Conservation (phyloP, 2,888 invertebrate species). For the Synergus gifuensis region DNA sequence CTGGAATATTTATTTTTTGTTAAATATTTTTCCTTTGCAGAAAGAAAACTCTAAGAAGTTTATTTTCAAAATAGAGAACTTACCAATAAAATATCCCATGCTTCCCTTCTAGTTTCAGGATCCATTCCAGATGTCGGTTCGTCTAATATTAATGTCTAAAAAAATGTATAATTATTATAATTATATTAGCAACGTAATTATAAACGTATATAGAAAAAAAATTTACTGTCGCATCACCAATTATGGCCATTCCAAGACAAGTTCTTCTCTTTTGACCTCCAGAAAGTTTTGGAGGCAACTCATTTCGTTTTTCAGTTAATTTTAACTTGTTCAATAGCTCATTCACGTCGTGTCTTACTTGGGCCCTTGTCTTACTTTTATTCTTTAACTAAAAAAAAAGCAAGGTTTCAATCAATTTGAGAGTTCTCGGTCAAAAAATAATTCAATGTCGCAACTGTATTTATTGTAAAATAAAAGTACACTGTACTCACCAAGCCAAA, state of each 20-base stretch:
- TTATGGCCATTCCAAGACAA: conserved; percentile 90
- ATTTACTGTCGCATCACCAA: conserved; percentile 84
- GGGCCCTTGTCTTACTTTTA: conserved; percentile 68
- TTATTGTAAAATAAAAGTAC: background rate
- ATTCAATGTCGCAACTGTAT: background rate
- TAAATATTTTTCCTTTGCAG: background rate
- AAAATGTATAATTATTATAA: conserved; percentile 41
- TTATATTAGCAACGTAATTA: conserved; percentile 41
- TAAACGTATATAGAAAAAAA: conserved; percentile 29
- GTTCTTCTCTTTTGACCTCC: conserved; percentile 95
- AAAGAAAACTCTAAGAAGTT: too few species aligned
- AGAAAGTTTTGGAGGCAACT: conserved; percentile 84
- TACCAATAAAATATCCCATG: conserved; percentile 91
- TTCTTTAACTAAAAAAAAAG: conserved; percentile 82
- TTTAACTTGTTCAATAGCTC: conserved; percentile 82
- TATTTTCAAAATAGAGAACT: background rate
- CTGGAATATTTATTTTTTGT: conserved; percentile 68
- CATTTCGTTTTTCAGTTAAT: conserved; percentile 82
- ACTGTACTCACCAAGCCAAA: conserved; percentile 85
- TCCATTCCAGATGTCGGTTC: conserved; percentile 95
- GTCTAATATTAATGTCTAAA: conserved; percentile 82
- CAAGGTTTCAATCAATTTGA: background rate
- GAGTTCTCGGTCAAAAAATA: background rate
- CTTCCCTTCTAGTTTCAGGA: conserved; percentile 90
- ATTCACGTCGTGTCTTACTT: conserved; percentile 79